Evolutionary conservation across 2,113 vertebrate genomes (phyloP).

Genomic region (Cephalopterus ornatus): DNA sequence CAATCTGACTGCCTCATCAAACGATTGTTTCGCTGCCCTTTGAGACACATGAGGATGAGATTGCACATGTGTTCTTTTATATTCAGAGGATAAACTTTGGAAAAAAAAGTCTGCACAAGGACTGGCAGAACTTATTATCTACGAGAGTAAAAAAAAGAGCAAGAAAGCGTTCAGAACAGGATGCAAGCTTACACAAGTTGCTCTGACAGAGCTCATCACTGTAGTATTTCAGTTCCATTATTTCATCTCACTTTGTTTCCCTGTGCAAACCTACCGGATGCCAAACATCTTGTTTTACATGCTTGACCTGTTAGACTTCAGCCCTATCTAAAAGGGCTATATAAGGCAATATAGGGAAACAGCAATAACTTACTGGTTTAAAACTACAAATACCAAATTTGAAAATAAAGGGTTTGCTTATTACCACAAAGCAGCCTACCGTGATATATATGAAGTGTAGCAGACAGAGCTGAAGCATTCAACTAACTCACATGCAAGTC

Average conservation of each 20-base stretch:
- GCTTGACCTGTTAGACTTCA: background rate
- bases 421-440: background rate
- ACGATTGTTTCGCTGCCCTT: constrained; percentile 48
- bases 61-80: constrained; percentile 62
- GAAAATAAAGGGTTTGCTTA: background rate
- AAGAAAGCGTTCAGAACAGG: background rate
- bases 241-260: background rate
- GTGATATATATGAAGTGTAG: background rate
- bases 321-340: background rate
- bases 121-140: constrained; percentile 94
- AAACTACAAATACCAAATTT: background rate
- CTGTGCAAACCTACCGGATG: background rate
- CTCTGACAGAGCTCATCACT: background rate
- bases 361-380: background rate
- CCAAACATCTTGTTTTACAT: background rate
- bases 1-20: constrained; percentile 70
- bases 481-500: background rate
- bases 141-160: constrained; percentile 31
- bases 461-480: background rate
- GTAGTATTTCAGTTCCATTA: background rate
- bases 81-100: constrained; percentile 75
- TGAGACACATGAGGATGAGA: background rate
- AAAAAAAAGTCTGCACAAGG: constrained; percentile 98
- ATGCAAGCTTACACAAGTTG: background rate
- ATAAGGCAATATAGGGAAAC: background rate